phyloP scores from a whole-genome alignment of 2,888 invertebrate species.

The Melieria crassipennis region DNA sequence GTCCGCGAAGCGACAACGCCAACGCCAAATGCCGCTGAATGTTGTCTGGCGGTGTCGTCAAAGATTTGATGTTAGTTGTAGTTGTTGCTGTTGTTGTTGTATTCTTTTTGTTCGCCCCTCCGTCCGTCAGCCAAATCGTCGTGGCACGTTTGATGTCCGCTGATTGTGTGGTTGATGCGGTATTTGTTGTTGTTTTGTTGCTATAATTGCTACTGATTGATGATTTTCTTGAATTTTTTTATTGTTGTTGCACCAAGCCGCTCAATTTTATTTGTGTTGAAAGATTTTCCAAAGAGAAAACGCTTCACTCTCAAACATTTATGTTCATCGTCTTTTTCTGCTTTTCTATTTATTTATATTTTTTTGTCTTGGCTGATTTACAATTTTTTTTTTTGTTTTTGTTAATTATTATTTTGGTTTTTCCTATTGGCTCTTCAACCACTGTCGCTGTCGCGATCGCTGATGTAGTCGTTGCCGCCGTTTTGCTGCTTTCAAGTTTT shows the following conservation, averaged over 20 bases:
- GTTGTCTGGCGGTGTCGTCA: constrained; percentile 24
- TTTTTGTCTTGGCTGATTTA: too few relatives aligned
- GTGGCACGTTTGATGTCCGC: background rate
- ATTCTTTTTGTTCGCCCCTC: background rate
- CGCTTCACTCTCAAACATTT: constrained; percentile 8
- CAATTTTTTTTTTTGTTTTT: constrained; percentile 17
- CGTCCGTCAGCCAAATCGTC: background rate
- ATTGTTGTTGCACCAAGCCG: constrained; percentile 20
- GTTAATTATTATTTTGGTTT: constrained; percentile 28
- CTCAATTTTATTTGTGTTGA: constrained; percentile 10
- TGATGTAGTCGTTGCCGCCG: background rate
- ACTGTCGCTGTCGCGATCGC: constrained; percentile 18
- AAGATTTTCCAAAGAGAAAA: constrained; percentile 10
- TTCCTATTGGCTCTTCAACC: too few relatives aligned
- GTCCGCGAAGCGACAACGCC: constrained; percentile 49
- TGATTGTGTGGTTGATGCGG: constrained; percentile 27
- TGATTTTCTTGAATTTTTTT: too few relatives aligned
- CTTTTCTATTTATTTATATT: too few relatives aligned
- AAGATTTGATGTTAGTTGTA: background rate
- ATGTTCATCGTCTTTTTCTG: constrained; percentile 16
- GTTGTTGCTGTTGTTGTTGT: background rate
- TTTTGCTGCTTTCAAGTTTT: too few relatives aligned
- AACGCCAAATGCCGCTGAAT: constrained; percentile 25
- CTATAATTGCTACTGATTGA: background rate
- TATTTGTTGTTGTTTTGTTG: constrained; percentile 25